Evolutionary conservation across 2,113 vertebrate species (phyloP).

Genomic region (Chaenocephalus aceratus): DNA sequence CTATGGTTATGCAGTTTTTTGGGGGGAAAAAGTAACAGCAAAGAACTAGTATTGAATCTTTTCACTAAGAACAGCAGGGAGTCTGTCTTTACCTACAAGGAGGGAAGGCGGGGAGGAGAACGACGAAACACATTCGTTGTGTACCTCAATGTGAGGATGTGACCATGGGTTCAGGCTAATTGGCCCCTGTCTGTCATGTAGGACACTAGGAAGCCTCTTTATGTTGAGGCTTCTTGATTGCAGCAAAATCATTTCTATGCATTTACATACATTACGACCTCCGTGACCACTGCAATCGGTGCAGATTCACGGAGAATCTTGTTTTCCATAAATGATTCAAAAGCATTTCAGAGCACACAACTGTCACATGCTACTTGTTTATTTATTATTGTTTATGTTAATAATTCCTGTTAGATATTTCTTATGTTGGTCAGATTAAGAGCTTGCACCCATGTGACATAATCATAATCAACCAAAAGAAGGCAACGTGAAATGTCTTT

Average conservation of each 20-base stretch:
- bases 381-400: neutral
- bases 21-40: too few species aligned
- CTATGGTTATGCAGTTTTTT: too few species aligned
- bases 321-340: neutral
- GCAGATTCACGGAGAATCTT: neutral
- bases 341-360: neutral
- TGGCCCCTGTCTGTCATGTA: too few species aligned
- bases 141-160: neutral
- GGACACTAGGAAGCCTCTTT: neutral
- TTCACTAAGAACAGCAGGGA: neutral
- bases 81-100: neutral
- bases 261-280: too few species aligned
- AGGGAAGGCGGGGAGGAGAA: neutral
- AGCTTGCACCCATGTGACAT: neutral
- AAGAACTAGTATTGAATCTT: too few species aligned
- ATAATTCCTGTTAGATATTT: neutral
- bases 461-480: neutral
- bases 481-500: neutral
- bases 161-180: neutral
- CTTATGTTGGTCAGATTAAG: neutral
- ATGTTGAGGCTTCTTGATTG: neutral
- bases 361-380: neutral
- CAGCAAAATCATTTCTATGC: neutral
- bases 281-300: neutral
- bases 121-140: neutral